Evolutionary conservation across 2,113 vertebrate species (phyloP), one percentile per base, ranked within the genome.

Genomic region (Picathartes gymnocephalus): DNA sequence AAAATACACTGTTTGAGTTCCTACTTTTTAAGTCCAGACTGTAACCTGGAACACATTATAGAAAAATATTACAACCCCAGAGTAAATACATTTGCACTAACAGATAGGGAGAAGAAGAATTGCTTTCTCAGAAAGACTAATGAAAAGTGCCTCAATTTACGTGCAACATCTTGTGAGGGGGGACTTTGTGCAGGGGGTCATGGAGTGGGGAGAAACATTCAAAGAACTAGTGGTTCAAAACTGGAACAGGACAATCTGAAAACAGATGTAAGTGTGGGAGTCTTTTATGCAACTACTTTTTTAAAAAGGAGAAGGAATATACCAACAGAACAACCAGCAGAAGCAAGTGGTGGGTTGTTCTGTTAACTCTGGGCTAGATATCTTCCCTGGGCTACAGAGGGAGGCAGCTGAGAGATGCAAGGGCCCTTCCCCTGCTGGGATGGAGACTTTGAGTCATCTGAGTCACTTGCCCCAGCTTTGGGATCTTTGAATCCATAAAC

Each of bases 121-220:
- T 22, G 7, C 39, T 64, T 81, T 60, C 21, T 65, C 16, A 6
- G 21, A 39, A 57, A 42, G 22, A 23, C 42, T 20, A 3, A 37
- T 60, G 12, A 13, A 23, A 60, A 65, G n/a, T 16, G 60, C 37
- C 54, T 65, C 28, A 5, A 5, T 28, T 40, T 80, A 17, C 8
- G 5, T 23, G 30, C 0, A 0, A 27, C 11, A 27, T 22, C 27
- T 47, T 28, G 42, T 0, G 3, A 15, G 14, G 6, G 4, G 8
- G 16, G 7, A 7, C 40, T 40, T 5, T 7, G 2, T 50, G 40
- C 37, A 65, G 68, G 21, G 42, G 17, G 20, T 27, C 7, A 7
- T 61, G 22, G 53, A 71, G 19, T n/a, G 24, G n/a, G 64, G n/a
- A 76, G 31, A 33, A 81, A 44, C 4, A 5, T 21, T 31, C 35